Base-by-base conservation (phyloP, 92 coral and sea anemone species). In the Epizoanthus ramosus region DNA sequence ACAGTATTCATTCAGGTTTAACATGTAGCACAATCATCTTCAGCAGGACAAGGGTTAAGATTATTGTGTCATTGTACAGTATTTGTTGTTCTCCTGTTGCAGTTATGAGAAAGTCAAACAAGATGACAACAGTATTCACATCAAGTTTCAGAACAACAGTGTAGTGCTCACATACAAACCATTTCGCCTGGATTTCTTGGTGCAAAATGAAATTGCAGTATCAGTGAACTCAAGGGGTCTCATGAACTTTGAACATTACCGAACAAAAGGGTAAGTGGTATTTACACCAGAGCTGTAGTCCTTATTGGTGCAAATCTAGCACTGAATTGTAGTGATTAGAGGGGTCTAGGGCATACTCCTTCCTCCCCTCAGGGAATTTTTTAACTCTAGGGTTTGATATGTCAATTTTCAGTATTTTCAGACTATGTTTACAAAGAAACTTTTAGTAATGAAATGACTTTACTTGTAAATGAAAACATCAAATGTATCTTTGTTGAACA, bases 231-330 rank as follows among this genome's bases (percentile, higher is more conserved):
- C 99, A 6, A 96, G 91, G 84, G 99, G 99, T 75, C 89, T 96
- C 39, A 90, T 96, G 99, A 93, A 96, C 89, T 96, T 96, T 93
- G 99, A 96, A 76, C 98, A 93, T 22, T 96, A 96, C 67, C 89
- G 90, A 80, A 95, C 84, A 41, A 96, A 93, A 80, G 83, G 79
- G 97, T 93, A 84, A 80, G 92, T 75, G 37, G 21, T 41, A 15
- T 24, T 18, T 13, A 5, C 43, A 35, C 17, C 7, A 19, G 21
- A 23, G 15, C 45, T 79, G 31, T 0, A 5, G 19, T 63, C 14
- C 52, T 63, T 37, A 23, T 35, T 43, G 17, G 56, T 16, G 19
- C 68, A 37, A 17, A 45, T 45, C n/a, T 1, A 54, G 13, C 43
- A 37, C 43, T 37, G 43, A 37, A 37, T 37, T 37, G 6, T 37